Evolutionary conservation across 2,113 vertebrate genomes (phyloP).

Genomic region (Neoarius graeffei): DNA sequence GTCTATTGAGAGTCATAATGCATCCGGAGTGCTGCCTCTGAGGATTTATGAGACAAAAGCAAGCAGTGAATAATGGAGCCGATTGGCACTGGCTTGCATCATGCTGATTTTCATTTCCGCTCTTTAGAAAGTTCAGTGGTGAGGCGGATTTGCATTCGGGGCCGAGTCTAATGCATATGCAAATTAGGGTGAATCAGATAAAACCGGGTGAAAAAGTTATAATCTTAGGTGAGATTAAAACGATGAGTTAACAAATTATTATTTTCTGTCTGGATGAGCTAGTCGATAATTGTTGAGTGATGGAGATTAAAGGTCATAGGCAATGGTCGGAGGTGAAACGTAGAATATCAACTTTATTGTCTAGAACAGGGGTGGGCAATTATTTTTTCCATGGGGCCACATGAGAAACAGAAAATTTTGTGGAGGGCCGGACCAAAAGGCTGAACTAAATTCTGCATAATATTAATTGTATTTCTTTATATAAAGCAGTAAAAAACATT

Average conservation of each 20-base stretch:
- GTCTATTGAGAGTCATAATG: constrained; percentile 37
- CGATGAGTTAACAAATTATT: not conserved
- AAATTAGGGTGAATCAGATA: constrained; percentile 42
- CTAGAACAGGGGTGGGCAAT: too few species aligned
- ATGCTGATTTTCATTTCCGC: constrained; percentile 34
- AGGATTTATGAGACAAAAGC: constrained; percentile 50
- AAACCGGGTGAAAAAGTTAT: not conserved
- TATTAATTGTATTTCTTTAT: too few species aligned
- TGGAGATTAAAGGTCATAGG: not conserved
- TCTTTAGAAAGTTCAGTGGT: constrained; percentile 37
- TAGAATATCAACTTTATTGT: too few species aligned
- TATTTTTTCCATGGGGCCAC: too few species aligned
- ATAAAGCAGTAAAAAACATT: too few species aligned
- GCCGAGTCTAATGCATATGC: constrained; percentile 25
- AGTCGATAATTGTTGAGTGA: not conserved
- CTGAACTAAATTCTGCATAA: too few species aligned
- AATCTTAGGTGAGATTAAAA: not conserved
- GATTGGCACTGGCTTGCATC: constrained; percentile 49
- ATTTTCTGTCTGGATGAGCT: not conserved
- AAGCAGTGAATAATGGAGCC: constrained; percentile 51
- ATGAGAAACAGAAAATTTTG: too few species aligned
- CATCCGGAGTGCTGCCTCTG: constrained; percentile 37
- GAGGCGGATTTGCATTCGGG: constrained; percentile 41
- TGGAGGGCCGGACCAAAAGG: too few species aligned
- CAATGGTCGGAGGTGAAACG: too few species aligned